A percentile compares a stretch with the other conserved stretches of the same genome.
Evolutionary conservation across 1,140 invertebrate genomes (phyloP).

Genomic region (Pomacea maculata): DNA sequence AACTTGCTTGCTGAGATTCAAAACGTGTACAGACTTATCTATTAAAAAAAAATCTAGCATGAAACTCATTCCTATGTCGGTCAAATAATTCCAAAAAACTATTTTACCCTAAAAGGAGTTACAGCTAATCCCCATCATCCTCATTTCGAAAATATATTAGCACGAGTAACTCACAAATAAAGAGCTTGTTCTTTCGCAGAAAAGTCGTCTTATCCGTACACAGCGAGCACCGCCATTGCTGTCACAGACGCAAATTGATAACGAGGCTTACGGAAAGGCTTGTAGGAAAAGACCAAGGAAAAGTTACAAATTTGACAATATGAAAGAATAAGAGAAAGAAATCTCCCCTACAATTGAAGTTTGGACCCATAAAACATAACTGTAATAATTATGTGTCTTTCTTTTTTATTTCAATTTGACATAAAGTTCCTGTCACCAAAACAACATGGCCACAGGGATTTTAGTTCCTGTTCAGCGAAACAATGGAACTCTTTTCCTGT

Average conservation of each 20-base stretch:
- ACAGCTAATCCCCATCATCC: neutral
- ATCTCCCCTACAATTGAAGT: neutral
- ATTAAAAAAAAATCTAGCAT: neutral
- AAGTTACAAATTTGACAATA: too few relatives aligned
- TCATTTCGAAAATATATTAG: neutral
- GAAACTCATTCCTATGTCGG: neutral
- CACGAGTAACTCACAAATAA: neutral
- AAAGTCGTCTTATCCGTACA: neutral
- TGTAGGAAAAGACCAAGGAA: neutral
- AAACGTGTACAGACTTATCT: conserved; percentile 20
- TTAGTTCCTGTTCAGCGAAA: too few relatives aligned
- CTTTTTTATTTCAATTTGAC: neutral
- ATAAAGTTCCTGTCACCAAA: too few relatives aligned
- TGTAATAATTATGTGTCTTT: neutral
- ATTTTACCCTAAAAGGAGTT: neutral
- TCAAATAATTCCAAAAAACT: neutral
- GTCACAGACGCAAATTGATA: conserved; percentile 21
- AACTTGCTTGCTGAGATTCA: neutral
- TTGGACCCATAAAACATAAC: neutral
- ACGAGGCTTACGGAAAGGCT: conserved; percentile 16
- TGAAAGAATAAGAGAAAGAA: too few relatives aligned
- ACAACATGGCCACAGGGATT: too few relatives aligned
- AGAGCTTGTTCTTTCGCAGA: neutral
- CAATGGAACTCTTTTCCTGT: too few relatives aligned
- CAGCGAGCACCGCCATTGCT: conserved; percentile 22